A percentile compares a stretch with the other conserved stretches of the same genome.
These are phyloP conservation scores for Zalophus californianus DNA, from an alignment of 2,797 vertebrate species.

Conservation along the genomic window DNA sequence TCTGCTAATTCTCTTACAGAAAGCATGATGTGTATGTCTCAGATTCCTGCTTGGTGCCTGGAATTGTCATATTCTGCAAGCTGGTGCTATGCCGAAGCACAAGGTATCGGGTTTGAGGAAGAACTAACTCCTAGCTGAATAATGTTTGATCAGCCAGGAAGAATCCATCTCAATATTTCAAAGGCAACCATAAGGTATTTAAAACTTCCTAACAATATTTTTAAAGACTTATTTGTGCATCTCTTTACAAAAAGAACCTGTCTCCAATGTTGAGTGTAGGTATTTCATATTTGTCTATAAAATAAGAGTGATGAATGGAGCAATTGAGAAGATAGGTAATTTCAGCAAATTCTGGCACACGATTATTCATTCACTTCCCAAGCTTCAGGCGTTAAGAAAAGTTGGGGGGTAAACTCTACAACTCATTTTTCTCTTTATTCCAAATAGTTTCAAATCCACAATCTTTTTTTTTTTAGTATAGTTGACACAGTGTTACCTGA, in stretches of 20 bases:
- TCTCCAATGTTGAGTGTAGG: neutral
- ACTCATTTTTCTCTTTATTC: slow-evolving; percentile 36
- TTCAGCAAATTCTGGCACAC: slow-evolving; percentile 42
- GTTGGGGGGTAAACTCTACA: neutral
- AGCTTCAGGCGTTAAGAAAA: slow-evolving; percentile 1
- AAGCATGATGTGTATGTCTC: slow-evolving; percentile 80
- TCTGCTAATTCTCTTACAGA: slow-evolving; percentile 87
- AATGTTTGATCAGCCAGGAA: slow-evolving; percentile 58
- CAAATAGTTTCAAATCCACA: slow-evolving; percentile 32
- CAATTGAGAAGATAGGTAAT: neutral
- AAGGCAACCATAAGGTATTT: slow-evolving; percentile 56
- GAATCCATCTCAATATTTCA: slow-evolving; percentile 53
- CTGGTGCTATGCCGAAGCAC: neutral
- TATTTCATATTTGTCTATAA: slow-evolving; percentile 58
- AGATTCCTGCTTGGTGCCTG: slow-evolving; percentile 73
- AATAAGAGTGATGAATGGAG: slow-evolving; percentile 39
- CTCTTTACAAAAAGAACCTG: slow-evolving; percentile 54
- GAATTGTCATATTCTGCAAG: slow-evolving; percentile 77
- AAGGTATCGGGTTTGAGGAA: slow-evolving; percentile 67
- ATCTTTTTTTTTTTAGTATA: neutral
- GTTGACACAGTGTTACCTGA: neutral
- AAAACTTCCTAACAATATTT: slow-evolving; percentile 34
- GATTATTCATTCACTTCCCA: neutral
- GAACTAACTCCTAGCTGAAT: slow-evolving; percentile 34
- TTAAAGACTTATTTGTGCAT: slow-evolving; percentile 46